Evolutionary conservation across 2,797 vertebrate genomes (phyloP).

Genomic region (Ctenochaetus hawaiiensis): DNA sequence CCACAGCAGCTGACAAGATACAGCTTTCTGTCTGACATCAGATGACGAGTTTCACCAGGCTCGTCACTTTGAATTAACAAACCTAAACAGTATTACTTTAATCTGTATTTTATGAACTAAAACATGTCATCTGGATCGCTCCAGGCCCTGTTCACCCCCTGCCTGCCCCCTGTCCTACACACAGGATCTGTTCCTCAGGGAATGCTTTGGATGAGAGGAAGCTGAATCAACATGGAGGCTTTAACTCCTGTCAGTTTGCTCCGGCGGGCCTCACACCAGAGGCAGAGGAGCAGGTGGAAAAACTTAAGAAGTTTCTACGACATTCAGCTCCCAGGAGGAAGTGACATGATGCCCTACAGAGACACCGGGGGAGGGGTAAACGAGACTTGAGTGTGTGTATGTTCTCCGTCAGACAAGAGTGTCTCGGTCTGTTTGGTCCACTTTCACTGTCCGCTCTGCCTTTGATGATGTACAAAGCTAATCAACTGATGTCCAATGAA

Average conservation of each 20-base stretch:
- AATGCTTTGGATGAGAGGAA: conserved; percentile 74
- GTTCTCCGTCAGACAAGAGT: conserved; percentile 37
- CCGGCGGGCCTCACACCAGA: conserved; percentile 57
- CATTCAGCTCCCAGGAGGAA: conserved; percentile 79
- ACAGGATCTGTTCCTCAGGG: conserved; percentile 71
- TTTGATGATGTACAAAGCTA: conserved; percentile 43
- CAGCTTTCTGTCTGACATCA: conserved; percentile 7
- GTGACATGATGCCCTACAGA: conserved; percentile 70
- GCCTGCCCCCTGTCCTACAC: conserved; percentile 13
- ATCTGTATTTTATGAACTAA: conserved; percentile 16
- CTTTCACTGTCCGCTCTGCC: conserved; percentile 11
- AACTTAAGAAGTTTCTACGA: conserved; percentile 72
- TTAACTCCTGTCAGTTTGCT: conserved; percentile 70
- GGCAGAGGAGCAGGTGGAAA: conserved; percentile 80
- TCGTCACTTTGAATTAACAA: neutral
- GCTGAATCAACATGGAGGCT: conserved; percentile 84
- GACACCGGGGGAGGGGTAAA: conserved; percentile 21
- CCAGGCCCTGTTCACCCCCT: conserved; percentile 37
- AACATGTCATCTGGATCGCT: conserved; percentile 51
- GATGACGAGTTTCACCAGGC: neutral
- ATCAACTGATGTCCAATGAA: neutral
- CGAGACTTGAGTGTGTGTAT: conserved; percentile 49
- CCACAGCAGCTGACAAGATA: neutral
- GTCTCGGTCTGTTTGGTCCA: conserved; percentile 1
- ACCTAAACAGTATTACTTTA: neutral